A percentile compares a stretch with the other conserved stretches of the same genome.
Conservation (phyloP, 1,140 invertebrate species). For the Sycobia sp. region DNA sequence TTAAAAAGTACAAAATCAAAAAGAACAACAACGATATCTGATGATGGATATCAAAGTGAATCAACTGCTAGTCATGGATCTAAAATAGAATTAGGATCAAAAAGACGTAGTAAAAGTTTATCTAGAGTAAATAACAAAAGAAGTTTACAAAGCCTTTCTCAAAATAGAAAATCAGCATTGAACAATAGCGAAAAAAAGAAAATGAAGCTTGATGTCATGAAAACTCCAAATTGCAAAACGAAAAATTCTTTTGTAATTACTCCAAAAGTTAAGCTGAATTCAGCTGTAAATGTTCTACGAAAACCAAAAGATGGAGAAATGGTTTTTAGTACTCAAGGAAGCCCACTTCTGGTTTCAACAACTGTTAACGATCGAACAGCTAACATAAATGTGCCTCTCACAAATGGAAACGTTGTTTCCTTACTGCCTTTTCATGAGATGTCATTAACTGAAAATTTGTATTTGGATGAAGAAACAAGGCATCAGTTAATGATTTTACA, state of each 20-base stretch:
- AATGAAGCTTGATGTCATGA: too few relatives aligned
- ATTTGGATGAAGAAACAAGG: constrained; percentile 32
- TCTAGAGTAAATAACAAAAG: constrained; percentile 4
- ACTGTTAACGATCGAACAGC: constrained; percentile 60
- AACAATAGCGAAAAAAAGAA: constrained; percentile 7
- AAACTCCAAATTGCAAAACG: constrained; percentile 45
- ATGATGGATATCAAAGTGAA: constrained; percentile 28
- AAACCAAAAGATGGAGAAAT: constrained; percentile 69
- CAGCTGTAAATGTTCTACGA: constrained; percentile 66
- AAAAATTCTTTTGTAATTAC: constrained; percentile 43
- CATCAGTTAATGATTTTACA: constrained; percentile 29
- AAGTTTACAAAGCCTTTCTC: constrained; percentile 40
- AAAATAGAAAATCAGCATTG: constrained; percentile 32
- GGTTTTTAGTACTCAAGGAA: constrained; percentile 70
- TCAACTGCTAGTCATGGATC: constrained; percentile 30
- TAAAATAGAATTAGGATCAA: constrained; percentile 16
- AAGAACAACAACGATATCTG: neutral
- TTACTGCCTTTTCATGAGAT: constrained; percentile 58
- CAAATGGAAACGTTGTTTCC: constrained; percentile 67
- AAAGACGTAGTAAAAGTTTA: constrained; percentile 5
- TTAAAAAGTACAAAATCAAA: too few relatives aligned
- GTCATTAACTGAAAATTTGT: constrained; percentile 20
- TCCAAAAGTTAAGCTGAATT: constrained; percentile 64
- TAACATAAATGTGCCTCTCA: constrained; percentile 69
- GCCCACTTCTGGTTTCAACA: constrained; percentile 66